These are phyloP conservation scores for Gari tellinella DNA, from an alignment of 2,888 invertebrate genomes.

Conservation along the genomic window DNA sequence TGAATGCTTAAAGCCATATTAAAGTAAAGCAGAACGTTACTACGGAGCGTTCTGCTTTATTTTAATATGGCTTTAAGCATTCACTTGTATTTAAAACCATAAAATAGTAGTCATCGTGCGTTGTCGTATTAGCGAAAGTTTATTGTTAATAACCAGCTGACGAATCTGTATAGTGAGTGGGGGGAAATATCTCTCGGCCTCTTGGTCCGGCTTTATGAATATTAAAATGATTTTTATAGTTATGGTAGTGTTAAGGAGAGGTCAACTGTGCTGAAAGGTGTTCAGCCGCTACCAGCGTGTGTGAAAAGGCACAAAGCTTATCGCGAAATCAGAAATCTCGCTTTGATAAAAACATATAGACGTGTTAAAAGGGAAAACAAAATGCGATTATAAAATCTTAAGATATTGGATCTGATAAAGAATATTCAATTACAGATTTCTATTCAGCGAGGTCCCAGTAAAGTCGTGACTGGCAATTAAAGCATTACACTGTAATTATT, in stretches of 20 bases:
- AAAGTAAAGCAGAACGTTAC: too few species aligned
- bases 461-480: too few species aligned
- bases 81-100: too few species aligned
- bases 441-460: too few species aligned
- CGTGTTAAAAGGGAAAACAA: conserved; percentile 37
- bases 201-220: conserved; percentile 15
- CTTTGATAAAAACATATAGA: conserved; percentile 14
- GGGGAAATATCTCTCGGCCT: neutral
- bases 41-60: too few species aligned
- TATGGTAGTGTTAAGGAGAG: conserved; percentile 33
- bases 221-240: conserved; percentile 48
- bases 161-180: neutral
- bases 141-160: too few species aligned
- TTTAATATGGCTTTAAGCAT: too few species aligned
- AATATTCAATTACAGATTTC: conserved; percentile 41
- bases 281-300: conserved; percentile 14
- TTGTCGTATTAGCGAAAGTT: too few species aligned
- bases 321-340: conserved; percentile 30
- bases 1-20: too few species aligned
- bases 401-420: conserved; percentile 32
- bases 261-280: conserved; percentile 26
- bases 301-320: conserved; percentile 23
- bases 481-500: too few species aligned
- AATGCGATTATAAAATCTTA: conserved; percentile 39
- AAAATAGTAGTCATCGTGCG: too few species aligned